Evolutionary conservation across 2,888 invertebrate genomes (phyloP).

Genomic region (Catocala sponsa): DNA sequence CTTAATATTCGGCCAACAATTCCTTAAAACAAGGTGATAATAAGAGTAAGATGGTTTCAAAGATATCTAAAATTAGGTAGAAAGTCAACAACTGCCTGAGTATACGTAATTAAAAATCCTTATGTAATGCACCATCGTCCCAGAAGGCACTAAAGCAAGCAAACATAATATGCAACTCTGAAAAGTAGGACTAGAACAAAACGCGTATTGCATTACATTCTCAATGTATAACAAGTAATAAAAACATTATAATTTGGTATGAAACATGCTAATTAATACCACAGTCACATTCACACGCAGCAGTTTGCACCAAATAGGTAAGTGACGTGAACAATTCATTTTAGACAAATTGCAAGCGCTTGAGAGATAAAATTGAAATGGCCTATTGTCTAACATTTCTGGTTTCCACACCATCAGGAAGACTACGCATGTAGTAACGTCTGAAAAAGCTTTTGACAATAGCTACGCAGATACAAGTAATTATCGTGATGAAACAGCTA

Average conservation of each 20-base stretch:
- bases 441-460: conserved; percentile 51
- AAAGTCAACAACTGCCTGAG: too few relatives aligned
- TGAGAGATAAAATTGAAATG: conserved; percentile 66
- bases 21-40: too few relatives aligned
- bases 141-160: too few relatives aligned
- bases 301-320: conserved; percentile 56
- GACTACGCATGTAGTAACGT: conserved; percentile 45
- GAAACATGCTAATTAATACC: conserved; percentile 41
- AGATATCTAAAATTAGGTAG: too few relatives aligned
- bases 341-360: conserved; percentile 67
- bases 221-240: not conserved
- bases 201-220: not conserved
- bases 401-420: conserved; percentile 72
- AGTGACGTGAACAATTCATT: conserved; percentile 60
- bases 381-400: conserved; percentile 67
- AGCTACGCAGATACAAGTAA: conserved; percentile 32
- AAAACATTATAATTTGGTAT: conserved; percentile 21
- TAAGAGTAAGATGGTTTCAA: too few relatives aligned
- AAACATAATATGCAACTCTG: too few relatives aligned
- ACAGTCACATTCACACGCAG: conserved; percentile 49
- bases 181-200: not conserved
- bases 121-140: too few relatives aligned
- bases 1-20: too few relatives aligned
- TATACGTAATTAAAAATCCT: too few relatives aligned
- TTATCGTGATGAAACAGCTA: conserved; percentile 31